phyloP scores from a whole-genome alignment of 92 coral and sea anemone species.

The Bergia sp. region DNA sequence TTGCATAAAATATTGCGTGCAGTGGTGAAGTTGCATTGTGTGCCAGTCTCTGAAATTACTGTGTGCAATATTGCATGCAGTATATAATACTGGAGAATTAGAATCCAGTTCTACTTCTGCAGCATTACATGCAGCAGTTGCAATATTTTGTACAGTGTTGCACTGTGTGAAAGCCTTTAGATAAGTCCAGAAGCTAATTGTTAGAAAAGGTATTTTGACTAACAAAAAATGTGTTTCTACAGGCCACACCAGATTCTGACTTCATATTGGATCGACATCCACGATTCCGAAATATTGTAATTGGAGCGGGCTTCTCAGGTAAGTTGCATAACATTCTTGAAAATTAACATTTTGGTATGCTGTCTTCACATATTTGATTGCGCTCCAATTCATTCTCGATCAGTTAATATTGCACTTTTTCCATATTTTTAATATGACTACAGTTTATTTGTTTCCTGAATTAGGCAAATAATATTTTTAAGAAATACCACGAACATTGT shows the following conservation, averaged over 20 bases:
- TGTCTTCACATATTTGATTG: neutral
- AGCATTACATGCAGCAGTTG: too few relatives aligned
- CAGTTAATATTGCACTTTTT: neutral
- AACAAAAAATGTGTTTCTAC: neutral
- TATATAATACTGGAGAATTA: too few relatives aligned
- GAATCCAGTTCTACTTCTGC: too few relatives aligned
- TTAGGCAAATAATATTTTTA: too few relatives aligned
- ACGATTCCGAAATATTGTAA: slow-evolving; percentile 68
- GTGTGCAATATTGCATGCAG: too few relatives aligned
- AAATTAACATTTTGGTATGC: neutral
- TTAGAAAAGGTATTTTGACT: neutral
- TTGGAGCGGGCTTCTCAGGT: slow-evolving; percentile 99
- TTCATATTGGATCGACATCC: slow-evolving; percentile 90
- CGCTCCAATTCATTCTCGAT: neutral
- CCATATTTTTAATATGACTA: neutral
- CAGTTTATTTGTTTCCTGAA: neutral
- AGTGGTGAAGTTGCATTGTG: too few relatives aligned
- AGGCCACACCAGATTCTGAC: slow-evolving; percentile 86
- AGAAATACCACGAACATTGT: too few relatives aligned
- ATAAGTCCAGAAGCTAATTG: neutral
- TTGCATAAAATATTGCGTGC: too few relatives aligned
- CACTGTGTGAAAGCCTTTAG: too few relatives aligned
- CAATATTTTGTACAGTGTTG: too few relatives aligned
- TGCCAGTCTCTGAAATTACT: too few relatives aligned
- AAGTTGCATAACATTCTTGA: neutral